Conservation (phyloP, 2,888 invertebrate species). For the Dicyrtoma fusca region DNA sequence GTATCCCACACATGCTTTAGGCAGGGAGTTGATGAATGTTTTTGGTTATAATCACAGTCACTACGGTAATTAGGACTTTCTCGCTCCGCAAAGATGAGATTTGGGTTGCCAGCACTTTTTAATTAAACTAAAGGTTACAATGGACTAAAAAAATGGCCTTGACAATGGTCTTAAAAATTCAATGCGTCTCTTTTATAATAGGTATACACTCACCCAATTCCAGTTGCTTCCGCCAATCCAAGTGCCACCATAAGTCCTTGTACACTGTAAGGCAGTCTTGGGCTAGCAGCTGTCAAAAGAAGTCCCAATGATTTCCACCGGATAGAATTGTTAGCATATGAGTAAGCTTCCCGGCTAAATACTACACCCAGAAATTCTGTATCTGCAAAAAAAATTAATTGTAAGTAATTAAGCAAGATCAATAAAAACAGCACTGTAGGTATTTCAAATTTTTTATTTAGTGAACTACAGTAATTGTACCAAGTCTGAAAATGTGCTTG, state of each 20-base stretch:
- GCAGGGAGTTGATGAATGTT: too few species aligned
- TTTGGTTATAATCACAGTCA: neutral
- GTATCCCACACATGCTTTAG: neutral
- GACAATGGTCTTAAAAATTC: neutral
- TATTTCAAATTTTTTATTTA: neutral
- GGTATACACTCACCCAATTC: constrained; percentile 18
- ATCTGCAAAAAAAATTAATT: neutral
- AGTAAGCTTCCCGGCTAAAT: neutral
- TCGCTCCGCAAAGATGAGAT: neutral
- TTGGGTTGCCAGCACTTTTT: constrained; percentile 17
- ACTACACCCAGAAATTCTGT: neutral
- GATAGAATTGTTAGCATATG: neutral
- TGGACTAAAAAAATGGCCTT: too few species aligned
- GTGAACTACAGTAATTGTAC: neutral
- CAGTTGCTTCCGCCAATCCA: constrained; percentile 23
- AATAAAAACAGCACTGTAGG: neutral
- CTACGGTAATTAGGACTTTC: neutral
- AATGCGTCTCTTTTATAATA: neutral
- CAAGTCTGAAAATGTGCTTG: neutral
- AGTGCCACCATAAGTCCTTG: constrained; percentile 19
- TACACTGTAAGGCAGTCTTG: neutral
- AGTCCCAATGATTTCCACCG: constrained; percentile 15
- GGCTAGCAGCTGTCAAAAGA: neutral
- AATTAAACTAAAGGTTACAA: neutral
- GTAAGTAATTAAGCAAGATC: neutral